Base-by-base conservation (phyloP, 2,888 invertebrate species). In the Drosophila emarginata region DNA sequence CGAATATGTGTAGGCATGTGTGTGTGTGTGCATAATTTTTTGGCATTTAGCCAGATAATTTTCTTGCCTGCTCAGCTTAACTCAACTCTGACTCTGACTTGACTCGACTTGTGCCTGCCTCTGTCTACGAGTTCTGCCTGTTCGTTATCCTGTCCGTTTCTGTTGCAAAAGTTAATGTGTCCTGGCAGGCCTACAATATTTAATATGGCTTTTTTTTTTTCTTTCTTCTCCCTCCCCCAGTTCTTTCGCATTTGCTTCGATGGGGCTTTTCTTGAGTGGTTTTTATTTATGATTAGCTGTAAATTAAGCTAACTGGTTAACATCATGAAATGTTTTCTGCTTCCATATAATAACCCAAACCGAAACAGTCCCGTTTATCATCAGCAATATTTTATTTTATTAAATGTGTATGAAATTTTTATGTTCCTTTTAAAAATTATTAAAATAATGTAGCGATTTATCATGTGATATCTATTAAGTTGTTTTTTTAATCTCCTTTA, bases 41-140 rank as follows among this genome's bases (percentile, higher is more conserved):
- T 82, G 78, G 83, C 73, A 72, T 68, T 72, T 75, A 72, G 78
- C 80, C 73, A 80, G 78, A 79, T 78, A 80, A 79, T 80, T 78
- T 80, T 78, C 66, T 75, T 78, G 80, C 80, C 78, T 78, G 74
- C 80, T 77, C 78, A 80, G 78, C 73, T 73, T 64, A 71, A 64
- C 67, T 63, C 51, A 26, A 64, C 50, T 66, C 61, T 15, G 14
- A 52, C 61, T 37, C 15, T 61, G 37, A 67, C 58, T 64, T 36
- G 40, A 62, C 61, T 60, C 64, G 23, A 58, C 39, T 58, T 57
- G 61, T 61, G 60, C 28, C 51, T 36, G 50, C 28, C 12, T 21
- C 60, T 51, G 23, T 26, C 32, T 50, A 64, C 56, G 37, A 72
- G 28, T 64, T 62, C 45, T 66, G 51, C 61, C 45, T 66, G 51